A percentile compares a stretch with the other conserved stretches of the same genome.
Evolutionary conservation across 2,113 vertebrate genomes (phyloP).

Genomic region (Vireo altiloquus): DNA sequence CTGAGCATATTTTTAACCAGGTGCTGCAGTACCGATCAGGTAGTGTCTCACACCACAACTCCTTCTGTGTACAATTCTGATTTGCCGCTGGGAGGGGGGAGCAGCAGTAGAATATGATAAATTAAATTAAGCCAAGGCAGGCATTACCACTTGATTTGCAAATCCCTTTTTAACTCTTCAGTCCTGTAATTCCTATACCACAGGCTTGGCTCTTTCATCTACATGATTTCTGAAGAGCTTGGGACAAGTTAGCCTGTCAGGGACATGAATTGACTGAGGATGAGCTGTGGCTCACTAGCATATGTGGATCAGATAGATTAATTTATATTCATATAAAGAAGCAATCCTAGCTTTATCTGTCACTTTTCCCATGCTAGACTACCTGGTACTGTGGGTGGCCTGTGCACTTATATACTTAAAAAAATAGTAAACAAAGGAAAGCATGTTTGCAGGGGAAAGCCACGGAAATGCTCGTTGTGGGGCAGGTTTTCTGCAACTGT

Average conservation of each 20-base stretch:
- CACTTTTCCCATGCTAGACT: not conserved
- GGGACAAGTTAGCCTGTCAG: conserved; percentile 41
- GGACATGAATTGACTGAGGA: conserved; percentile 44
- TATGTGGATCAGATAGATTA: conserved; percentile 29
- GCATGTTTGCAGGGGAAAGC: not conserved
- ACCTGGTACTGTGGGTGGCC: conserved; percentile 8
- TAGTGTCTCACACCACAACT: not conserved
- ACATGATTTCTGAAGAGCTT: conserved; percentile 37
- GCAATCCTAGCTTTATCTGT: not conserved
- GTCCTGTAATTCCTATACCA: conserved; percentile 40
- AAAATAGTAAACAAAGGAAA: conserved; percentile 50
- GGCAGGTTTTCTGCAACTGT: not conserved
- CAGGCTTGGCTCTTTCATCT: conserved; percentile 54
- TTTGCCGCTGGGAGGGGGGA: not conserved
- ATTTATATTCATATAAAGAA: conserved; percentile 42
- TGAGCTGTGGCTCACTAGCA: conserved; percentile 19
- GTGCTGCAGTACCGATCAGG: conserved; percentile 1
- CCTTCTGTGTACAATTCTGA: conserved; percentile 7
- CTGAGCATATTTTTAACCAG: conserved; percentile 47
- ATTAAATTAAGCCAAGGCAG: conserved; percentile 38
- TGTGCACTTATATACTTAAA: not conserved
- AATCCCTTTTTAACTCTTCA: conserved; percentile 52
- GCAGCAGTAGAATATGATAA: not conserved
- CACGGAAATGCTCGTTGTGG: not conserved
- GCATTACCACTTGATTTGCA: conserved; percentile 52